Base-by-base conservation (phyloP, 2,888 invertebrate genomes). In the Apotomis capreana region DNA sequence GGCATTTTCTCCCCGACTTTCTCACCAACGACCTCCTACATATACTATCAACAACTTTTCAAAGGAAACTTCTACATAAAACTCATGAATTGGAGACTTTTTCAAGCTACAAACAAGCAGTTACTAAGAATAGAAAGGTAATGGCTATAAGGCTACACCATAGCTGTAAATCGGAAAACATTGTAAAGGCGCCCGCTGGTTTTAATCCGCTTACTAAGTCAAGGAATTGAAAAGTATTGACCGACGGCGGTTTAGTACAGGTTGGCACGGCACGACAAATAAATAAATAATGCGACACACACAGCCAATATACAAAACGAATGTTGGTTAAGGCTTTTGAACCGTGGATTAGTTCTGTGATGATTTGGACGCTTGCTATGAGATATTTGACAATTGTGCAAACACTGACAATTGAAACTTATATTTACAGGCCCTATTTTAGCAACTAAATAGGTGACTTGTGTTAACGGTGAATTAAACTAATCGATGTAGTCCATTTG, bases 181-280 rank as follows among this genome's bases (percentile, higher is more conserved):
- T 54, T 12, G 8, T 64, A 52, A 13, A 64, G 10, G 54, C 15
- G 40, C 26, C 5, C 12, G 54, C 8, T 12, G 54, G 52, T 64
- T 55, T 15, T 64, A 64, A 64, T 55, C 64, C 55, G 54, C 55
- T 57, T 57, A 63, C 62, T 37, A 55, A 15, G 10, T 49, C 26
- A 8, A 59, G 58, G 15, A 61, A 69, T 44, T 54, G 10, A 61
- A 62, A 46, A 62, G 51, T 69, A 61, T 69, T 57, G 69, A 69
- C 69, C 55, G 55, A 10, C 36, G 44, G 15, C 46, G 13, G 12
- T 44, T 67, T 55, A 55, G n/a, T 57, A 37, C 15, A 12, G 6
- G 40, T 37, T 40, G 55, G 61, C 55, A 62, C 13, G 62, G 37
- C 36, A 49, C 36, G 68, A 10, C 49, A 44, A 69, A 62, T 40